Conservation (phyloP, 2,113 vertebrate species). For the Varanus salvator region DNA sequence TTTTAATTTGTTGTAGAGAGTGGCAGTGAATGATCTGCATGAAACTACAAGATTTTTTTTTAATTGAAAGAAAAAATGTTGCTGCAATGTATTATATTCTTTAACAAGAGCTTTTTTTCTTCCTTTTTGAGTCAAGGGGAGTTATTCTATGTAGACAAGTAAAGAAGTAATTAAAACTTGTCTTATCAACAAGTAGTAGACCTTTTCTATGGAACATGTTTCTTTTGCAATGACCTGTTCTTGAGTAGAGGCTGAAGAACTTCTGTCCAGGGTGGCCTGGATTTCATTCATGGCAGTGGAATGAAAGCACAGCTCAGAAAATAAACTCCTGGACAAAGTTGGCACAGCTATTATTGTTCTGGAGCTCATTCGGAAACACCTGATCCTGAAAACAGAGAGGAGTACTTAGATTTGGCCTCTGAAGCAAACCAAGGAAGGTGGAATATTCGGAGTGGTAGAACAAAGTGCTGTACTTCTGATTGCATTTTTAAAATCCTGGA, state of each 20-base stretch:
- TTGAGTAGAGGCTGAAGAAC: not conserved
- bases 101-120: not conserved
- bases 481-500: too few species aligned
- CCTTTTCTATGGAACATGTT: not conserved
- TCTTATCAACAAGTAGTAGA: not conserved
- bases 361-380: too few species aligned
- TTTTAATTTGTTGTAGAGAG: slow-evolving; percentile 31
- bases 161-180: slow-evolving; percentile 20
- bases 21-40: slow-evolving; percentile 20
- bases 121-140: not conserved
- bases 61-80: slow-evolving; percentile 15
- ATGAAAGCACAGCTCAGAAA: not conserved
- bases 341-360: not conserved
- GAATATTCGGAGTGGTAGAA: not conserved
- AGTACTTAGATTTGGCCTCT: not conserved
- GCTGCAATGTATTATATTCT: not conserved
- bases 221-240: not conserved
- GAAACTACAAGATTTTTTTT: not conserved
- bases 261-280: not conserved
- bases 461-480: not conserved
- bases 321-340: not conserved
- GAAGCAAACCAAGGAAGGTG: not conserved
- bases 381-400: not conserved
- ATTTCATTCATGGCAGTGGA: not conserved
- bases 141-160: not conserved